These are phyloP conservation scores for Zootoca vivipara DNA, from an alignment of 2,113 vertebrate genomes.

Conservation along the genomic window DNA sequence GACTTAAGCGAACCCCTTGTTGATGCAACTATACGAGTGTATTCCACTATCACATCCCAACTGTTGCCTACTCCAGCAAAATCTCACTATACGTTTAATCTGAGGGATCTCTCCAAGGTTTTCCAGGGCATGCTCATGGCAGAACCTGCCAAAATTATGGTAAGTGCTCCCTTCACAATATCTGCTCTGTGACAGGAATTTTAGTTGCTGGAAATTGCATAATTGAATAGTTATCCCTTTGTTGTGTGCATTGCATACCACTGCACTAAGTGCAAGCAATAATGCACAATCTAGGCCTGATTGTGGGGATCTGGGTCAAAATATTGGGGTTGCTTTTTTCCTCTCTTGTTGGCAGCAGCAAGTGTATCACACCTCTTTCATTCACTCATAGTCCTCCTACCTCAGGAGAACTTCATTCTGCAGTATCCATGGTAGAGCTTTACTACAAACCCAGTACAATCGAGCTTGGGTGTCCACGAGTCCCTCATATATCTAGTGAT, in stretches of 20 bases:
- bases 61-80: constrained; percentile 92
- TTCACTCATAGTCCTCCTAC: neutral
- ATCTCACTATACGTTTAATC: constrained; percentile 93
- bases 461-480: neutral
- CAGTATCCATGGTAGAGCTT: neutral
- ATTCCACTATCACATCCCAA: constrained; percentile 84
- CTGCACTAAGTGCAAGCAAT: neutral
- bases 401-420: neutral
- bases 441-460: neutral
- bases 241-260: neutral
- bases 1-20: constrained; percentile 80
- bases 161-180: constrained; percentile 60
- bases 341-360: neutral
- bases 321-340: neutral
- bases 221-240: neutral
- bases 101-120: constrained; percentile 92
- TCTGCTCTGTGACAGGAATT: neutral
- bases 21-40: constrained; percentile 82
- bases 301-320: neutral
- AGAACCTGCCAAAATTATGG: constrained; percentile 79
- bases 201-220: neutral
- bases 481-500: neutral
- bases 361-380: neutral
- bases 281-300: neutral
- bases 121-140: constrained; percentile 95